Percentiles rank a stretch among this genome's conserved stretches.
Conservation (phyloP, 2,797 vertebrate species). For the Epinephelus coioides region DNA sequence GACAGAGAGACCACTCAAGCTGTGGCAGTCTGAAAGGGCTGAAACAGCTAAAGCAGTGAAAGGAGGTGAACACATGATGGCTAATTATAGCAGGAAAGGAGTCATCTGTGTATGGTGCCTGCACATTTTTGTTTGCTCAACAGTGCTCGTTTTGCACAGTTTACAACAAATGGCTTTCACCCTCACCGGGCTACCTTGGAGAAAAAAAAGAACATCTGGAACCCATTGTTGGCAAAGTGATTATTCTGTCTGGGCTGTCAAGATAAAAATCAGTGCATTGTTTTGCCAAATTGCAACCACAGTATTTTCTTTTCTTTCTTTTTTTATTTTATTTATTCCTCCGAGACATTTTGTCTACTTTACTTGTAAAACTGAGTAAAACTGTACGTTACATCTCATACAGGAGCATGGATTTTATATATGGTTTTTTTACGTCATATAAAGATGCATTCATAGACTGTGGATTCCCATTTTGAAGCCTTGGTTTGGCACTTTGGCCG, state of each 20-base stretch:
- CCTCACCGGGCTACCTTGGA: conserved; percentile 53
- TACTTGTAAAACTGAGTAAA: conserved; percentile 13
- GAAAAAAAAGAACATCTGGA: conserved; percentile 79
- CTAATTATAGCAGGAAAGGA: conserved; percentile 57
- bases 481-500: no score
- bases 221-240: conserved; percentile 72
- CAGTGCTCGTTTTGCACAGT: conserved; percentile 55
- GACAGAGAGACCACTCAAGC: conserved; percentile 24
- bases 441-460: background rate
- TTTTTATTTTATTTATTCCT: conserved; percentile 24
- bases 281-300: conserved; percentile 50
- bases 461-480: no score
- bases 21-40: conserved; percentile 28
- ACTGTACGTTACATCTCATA: background rate
- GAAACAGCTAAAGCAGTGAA: conserved; percentile 63
- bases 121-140: conserved; percentile 63
- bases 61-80: conserved; percentile 47
- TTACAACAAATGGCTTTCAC: conserved; percentile 69
- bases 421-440: background rate
- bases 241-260: conserved; percentile 77
- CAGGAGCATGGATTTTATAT: background rate
- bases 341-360: conserved; percentile 19
- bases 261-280: conserved; percentile 60
- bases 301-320: background rate
- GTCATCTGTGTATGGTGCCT: conserved; percentile 52